A percentile compares a stretch with the other conserved stretches of the same genome.
Conservation (phyloP, 2,113 vertebrate genomes). For the Lasiurus borealis region DNA sequence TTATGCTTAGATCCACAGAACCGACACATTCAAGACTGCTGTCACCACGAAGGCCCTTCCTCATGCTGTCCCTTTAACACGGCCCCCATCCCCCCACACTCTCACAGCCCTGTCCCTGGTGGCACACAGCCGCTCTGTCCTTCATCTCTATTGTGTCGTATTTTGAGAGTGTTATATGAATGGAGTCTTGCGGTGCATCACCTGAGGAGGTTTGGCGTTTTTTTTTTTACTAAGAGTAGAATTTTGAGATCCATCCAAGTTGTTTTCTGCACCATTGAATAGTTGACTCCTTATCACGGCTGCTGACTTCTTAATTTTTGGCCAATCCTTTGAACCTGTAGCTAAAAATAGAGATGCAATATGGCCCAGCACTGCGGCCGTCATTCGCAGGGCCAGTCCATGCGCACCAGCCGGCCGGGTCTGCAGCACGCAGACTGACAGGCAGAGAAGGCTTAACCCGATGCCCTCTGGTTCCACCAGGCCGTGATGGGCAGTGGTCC, state of each 20-base stretch:
- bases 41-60: not conserved
- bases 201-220: not conserved
- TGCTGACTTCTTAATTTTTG: not conserved
- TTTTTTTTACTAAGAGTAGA: not conserved
- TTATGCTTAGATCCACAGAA: not conserved
- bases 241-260: not conserved
- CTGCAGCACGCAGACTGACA: not conserved
- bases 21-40: not conserved
- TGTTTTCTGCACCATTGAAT: not conserved
- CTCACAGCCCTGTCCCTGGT: not conserved
- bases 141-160: not conserved
- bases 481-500: not conserved
- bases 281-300: not conserved
- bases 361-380: not conserved
- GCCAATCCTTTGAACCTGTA: not conserved
- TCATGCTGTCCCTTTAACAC: not conserved
- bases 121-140: not conserved
- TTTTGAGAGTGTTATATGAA: not conserved
- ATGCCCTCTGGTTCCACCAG: fast-evolving
- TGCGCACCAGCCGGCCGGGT: not conserved
- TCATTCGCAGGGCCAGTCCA: not conserved
- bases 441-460: not conserved
- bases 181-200: not conserved
- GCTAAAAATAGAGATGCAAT: not conserved
- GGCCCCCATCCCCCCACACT: no score